Conservation (phyloP, 2,888 invertebrate species). For the Chymomyza caudatula region DNA sequence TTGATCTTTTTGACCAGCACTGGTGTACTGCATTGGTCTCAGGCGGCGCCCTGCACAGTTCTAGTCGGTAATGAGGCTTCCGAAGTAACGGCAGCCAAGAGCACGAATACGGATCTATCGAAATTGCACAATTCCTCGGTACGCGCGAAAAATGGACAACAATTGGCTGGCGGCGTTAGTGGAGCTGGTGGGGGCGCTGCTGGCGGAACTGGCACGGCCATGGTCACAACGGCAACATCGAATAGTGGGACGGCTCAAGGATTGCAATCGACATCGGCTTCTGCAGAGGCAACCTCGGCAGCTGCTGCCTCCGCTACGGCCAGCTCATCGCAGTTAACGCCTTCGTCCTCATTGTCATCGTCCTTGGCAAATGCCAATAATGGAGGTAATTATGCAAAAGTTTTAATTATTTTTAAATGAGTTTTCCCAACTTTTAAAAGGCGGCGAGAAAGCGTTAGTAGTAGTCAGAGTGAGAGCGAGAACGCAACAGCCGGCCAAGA, state of each 20-base stretch:
- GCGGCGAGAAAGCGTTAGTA: slow-evolving; percentile 5
- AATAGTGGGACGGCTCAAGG: slow-evolving; percentile 76
- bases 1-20: slow-evolving; percentile 92
- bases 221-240: slow-evolving; percentile 79
- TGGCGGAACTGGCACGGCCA: slow-evolving; percentile 45
- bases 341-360: slow-evolving; percentile 77
- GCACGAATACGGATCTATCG: slow-evolving; percentile 84
- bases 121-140: slow-evolving; percentile 83
- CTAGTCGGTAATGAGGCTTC: slow-evolving; percentile 88
- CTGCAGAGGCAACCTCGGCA: slow-evolving; percentile 79
- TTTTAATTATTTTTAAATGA: slow-evolving; percentile 78
- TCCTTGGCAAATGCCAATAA: slow-evolving; percentile 75
- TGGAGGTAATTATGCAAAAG: slow-evolving; percentile 77
- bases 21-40: slow-evolving; percentile 90
- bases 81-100: slow-evolving; percentile 84
- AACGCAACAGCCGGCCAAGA: not conserved
- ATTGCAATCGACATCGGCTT: slow-evolving; percentile 76
- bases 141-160: slow-evolving; percentile 80
- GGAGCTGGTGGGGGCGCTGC: slow-evolving; percentile 78
- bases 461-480: not conserved
- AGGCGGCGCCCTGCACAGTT: slow-evolving; percentile 89
- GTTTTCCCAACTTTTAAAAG: slow-evolving; percentile 66
- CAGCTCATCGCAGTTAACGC: slow-evolving; percentile 80
- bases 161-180: slow-evolving; percentile 81
- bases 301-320: slow-evolving; percentile 84